Evolutionary conservation across 2,888 invertebrate species (phyloP), one percentile per base, ranked within the genome.

Genomic region (Tetragonisca angustula): DNA sequence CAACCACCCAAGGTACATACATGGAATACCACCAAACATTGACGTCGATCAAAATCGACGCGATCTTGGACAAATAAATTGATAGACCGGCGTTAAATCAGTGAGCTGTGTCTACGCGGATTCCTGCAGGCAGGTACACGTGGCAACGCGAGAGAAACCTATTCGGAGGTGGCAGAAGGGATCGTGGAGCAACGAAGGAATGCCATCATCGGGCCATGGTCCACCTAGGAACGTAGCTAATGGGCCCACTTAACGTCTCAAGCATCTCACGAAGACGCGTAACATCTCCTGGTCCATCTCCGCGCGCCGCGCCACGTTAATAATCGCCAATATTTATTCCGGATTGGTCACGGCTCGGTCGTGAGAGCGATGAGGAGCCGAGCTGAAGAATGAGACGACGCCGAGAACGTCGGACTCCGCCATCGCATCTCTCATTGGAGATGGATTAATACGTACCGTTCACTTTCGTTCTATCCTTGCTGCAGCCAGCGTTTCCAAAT

Each of bases 181-280:
- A 77, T 82, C 81, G 81, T 78, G 80, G 65, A 81, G 79, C 79
- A 24, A 79, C 85, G 84, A 80, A 91, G 90, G 90, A 92, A 92
- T 92, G 90, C 91, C 90, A 91, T 91, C 86, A 85, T 87, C 80
- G 79, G 77, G 71, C 82, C 81, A 80, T 78, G 86, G 87, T 89
- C 86, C 85, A 88, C 86, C 91, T 89, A 91, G 91, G 91, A 90
- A 90, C 91, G 88, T 90, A 79, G 93, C 92, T 94, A 94, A 94
- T 94, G 93, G 94, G 90, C 92, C 94, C 94, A 94, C 94, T 94
- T 94, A 94, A 94, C 94, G 92, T 94, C 94, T 94, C 94, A 94
- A 94, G 91, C 93, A 90, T 88, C 88, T 88, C 89, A 89, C 83
- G 83, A 84, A 89, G 84, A 86, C 81, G 74, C 87, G 85, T 76